These are phyloP conservation scores for Chascanopsetta lugubris DNA, from an alignment of 2,113 vertebrate species.

Conservation along the genomic window DNA sequence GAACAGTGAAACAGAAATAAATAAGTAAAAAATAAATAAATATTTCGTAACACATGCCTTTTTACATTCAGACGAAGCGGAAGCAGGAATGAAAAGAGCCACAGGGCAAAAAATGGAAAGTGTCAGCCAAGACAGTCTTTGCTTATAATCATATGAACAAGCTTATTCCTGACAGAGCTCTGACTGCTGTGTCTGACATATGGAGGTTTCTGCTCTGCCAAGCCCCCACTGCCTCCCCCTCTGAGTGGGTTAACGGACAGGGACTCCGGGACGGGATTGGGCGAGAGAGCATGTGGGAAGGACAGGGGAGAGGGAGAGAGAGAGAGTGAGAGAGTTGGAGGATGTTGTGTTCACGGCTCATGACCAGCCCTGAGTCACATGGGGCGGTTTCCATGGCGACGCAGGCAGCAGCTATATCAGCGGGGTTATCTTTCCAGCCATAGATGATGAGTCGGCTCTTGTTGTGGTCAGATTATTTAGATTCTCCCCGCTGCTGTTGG, in stretches of 20 bases:
- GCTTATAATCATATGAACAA: background rate
- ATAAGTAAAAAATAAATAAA: too few relatives aligned
- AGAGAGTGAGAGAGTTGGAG: constrained; percentile 60
- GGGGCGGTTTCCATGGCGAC: constrained; percentile 69
- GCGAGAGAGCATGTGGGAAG: constrained; percentile 40
- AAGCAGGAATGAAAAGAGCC: background rate
- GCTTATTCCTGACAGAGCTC: background rate
- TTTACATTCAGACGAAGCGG: background rate
- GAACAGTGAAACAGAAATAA: too few relatives aligned
- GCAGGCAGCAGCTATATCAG: constrained; percentile 54
- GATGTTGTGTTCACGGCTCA: constrained; percentile 58
- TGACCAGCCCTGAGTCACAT: constrained; percentile 60
- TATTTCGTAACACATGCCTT: background rate
- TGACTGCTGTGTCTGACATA: constrained; percentile 15
- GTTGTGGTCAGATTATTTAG: background rate
- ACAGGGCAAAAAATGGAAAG: background rate
- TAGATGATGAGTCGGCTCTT: background rate
- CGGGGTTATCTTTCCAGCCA: constrained; percentile 37
- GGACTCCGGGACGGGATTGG: constrained; percentile 53
- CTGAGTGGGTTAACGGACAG: constrained; percentile 52
- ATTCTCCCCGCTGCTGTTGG: background rate
- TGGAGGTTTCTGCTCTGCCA: constrained; percentile 37
- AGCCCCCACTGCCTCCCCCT: constrained; percentile 50
- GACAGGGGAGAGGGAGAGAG: constrained; percentile 37
- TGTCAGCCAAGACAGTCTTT: background rate